Conservation (phyloP, 2,888 invertebrate genomes). For the Phymatocera aterrima region DNA sequence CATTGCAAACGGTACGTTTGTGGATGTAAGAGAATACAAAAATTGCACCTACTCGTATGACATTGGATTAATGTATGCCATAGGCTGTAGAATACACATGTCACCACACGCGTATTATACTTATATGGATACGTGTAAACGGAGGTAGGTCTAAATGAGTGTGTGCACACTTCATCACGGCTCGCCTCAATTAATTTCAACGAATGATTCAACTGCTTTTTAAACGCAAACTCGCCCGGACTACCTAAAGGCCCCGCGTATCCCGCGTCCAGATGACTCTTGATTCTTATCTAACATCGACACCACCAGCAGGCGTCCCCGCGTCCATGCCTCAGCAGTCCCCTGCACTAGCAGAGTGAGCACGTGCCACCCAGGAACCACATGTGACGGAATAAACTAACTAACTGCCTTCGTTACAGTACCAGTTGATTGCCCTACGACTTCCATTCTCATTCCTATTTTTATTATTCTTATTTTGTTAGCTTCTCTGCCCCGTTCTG, state of each 20-base stretch:
- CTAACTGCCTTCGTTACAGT: constrained; percentile 40
- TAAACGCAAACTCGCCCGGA: constrained; percentile 30
- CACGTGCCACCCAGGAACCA: constrained; percentile 43
- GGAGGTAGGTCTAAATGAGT: background rate
- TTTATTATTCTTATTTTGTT: background rate
- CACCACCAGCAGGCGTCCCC: constrained; percentile 70
- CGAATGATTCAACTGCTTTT: constrained; percentile 44
- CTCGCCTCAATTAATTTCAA: constrained; percentile 35
- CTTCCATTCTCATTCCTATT: background rate
- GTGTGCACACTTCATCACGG: constrained; percentile 2
- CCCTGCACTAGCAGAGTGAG: constrained; percentile 26
- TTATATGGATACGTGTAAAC: background rate
- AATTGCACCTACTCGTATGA: background rate
- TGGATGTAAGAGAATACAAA: background rate
- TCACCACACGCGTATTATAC: background rate
- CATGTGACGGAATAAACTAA: constrained; percentile 34
- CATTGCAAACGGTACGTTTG: background rate
- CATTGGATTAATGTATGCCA: background rate
- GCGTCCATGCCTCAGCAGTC: background rate
- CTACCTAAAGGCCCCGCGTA: constrained; percentile 53
- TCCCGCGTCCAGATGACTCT: constrained; percentile 71
- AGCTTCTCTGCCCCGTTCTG: too few relatives aligned
- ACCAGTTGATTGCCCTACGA: constrained; percentile 11
- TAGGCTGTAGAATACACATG: background rate
- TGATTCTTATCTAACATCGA: constrained; percentile 72